Evolutionary conservation across 1,140 invertebrate genomes (phyloP).

Genomic region (Dendroctonus valens): DNA sequence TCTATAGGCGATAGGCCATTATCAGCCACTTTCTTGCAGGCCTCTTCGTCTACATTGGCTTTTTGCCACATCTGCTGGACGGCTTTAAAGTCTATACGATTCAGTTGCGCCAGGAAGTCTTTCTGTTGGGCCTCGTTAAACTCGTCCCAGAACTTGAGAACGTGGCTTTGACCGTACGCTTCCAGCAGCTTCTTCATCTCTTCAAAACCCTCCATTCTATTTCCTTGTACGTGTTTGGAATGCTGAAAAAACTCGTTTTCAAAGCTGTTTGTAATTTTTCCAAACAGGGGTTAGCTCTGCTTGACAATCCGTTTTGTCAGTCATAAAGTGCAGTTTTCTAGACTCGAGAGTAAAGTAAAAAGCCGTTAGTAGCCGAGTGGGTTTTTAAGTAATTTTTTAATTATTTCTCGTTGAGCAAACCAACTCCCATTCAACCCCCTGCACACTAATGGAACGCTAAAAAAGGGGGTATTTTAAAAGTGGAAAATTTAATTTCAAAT

Average conservation of each 20-base stretch:
- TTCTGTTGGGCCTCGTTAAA: slow-evolving; percentile 65
- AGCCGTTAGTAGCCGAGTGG: too few species aligned
- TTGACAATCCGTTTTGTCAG: too few species aligned
- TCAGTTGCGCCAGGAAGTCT: slow-evolving; percentile 60
- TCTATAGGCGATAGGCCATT: slow-evolving; percentile 75
- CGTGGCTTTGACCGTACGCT: slow-evolving; percentile 69
- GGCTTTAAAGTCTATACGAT: slow-evolving; percentile 65
- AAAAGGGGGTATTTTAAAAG: too few species aligned
- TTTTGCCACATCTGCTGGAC: slow-evolving; percentile 64
- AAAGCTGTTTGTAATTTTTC: slow-evolving; percentile 8
- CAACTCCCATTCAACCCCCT: too few species aligned
- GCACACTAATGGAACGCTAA: too few species aligned
- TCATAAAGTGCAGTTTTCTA: too few species aligned
- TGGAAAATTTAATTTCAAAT: too few species aligned
- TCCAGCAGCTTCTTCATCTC: slow-evolving; percentile 29
- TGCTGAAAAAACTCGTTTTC: too few species aligned
- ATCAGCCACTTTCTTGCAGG: slow-evolving; percentile 67
- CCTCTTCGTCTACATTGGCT: slow-evolving; percentile 59
- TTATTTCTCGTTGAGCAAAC: too few species aligned
- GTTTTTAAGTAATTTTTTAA: too few species aligned
- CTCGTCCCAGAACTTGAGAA: slow-evolving; percentile 81
- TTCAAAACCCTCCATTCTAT: slow-evolving; percentile 19
- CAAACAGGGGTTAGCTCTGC: not conserved
- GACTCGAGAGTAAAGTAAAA: too few species aligned
- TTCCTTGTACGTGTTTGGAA: slow-evolving; percentile 13